phyloP scores from a whole-genome alignment of 1,140 invertebrate species.

The Diprion similis region DNA sequence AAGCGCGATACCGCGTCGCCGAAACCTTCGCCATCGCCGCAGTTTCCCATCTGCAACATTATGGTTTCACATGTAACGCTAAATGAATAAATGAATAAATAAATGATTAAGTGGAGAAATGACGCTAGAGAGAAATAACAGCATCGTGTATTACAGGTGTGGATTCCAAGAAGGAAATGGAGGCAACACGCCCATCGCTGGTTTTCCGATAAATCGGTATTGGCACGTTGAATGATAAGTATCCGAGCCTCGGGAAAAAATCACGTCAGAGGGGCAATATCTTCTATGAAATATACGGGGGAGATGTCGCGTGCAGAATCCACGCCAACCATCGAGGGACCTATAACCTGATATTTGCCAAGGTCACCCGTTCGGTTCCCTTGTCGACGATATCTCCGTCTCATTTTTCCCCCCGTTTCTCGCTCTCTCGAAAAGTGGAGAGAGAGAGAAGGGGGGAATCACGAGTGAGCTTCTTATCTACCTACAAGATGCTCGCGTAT shows the following conservation, averaged over 20 bases:
- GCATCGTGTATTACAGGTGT: background rate
- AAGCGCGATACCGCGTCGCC: background rate
- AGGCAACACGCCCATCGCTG: background rate
- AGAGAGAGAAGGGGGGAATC: too few relatives aligned
- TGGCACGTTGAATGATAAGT: conserved; percentile 4
- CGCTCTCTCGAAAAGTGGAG: too few relatives aligned
- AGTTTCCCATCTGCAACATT: too few relatives aligned
- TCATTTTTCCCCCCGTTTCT: too few relatives aligned
- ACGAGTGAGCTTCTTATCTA: too few relatives aligned
- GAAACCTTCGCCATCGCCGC: background rate
- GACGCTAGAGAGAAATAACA: too few relatives aligned
- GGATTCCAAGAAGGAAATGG: background rate
- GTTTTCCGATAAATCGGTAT: conserved; percentile 5
- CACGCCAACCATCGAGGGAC: background rate
- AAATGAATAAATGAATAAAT: background rate
- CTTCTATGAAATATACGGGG: conserved; percentile 1
- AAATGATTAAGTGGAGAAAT: background rate
- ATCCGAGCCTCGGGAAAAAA: conserved; percentile 5
- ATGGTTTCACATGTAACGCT: background rate
- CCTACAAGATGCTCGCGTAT: too few relatives aligned
- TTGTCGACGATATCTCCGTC: too few relatives aligned
- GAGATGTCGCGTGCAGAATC: conserved; percentile 6
- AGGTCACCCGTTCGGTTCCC: too few relatives aligned
- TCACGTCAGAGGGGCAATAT: conserved; percentile 1
- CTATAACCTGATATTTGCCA: background rate